Evolutionary conservation across 2,888 invertebrate species (phyloP), one percentile per base, ranked within the genome.

Genomic region (Chaetoderma sp.): DNA sequence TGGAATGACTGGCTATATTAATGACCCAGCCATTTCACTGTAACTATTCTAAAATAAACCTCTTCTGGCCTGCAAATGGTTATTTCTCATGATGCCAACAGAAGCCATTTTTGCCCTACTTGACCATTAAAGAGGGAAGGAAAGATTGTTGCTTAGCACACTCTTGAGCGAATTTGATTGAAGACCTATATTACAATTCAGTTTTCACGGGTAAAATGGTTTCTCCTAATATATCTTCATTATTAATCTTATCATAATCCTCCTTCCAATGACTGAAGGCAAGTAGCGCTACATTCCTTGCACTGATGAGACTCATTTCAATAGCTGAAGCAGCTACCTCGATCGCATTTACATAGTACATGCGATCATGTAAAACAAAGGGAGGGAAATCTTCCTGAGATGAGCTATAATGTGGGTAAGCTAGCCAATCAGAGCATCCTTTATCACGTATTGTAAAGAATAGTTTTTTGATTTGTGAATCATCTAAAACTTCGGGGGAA

Each of bases 311-410:
- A 78, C 89, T 89, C 90, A 91, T 91, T 86, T 91, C 91, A 89
- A 91, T 91, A 0, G 91, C 90, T 78, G 91, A 91, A 0, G 91
- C 90, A 1, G 89, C 89, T 88, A 89, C 89, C 80, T 92, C 91
- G 58, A 91, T 89, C 4, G 90, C 89, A 85, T 91, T 91, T 0
- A 90, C 80, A 75, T 91, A 88, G 78, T 89, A 91, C 52, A 91
- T 74, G 21, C 86, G 83, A 45, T 88, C 85, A 71, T 88, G 81
- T 10, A 90, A 78, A 47, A 88, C 86, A 78, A 91, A 90, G 28
- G 86, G 83, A 33, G 88, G 81, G 54, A 86, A 68, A 4, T 47
- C 49, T 25, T 81, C 77, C 30, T 78, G 78, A 21, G 75, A 71
- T 16, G 85, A 77, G 4, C 61, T 55, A 68, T 82, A 83, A n/a